Percentiles rank a stretch among this genome's conserved stretches.
Conservation (phyloP, 1,140 invertebrate species). For the Drosophila gunungcola region DNA sequence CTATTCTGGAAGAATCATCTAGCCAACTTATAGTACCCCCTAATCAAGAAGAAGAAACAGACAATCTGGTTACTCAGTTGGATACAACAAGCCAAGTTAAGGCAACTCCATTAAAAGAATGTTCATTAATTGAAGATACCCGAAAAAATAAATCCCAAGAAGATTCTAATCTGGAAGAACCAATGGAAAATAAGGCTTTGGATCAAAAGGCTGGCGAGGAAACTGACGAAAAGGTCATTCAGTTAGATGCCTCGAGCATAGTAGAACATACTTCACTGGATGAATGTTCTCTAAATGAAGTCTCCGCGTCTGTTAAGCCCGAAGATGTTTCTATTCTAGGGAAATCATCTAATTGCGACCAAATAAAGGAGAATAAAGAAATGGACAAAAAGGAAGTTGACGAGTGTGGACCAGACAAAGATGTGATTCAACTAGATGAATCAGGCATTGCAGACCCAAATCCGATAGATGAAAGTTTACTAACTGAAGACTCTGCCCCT, state of each 20-base stretch:
- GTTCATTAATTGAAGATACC: background rate
- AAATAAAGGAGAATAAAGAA: too few species aligned
- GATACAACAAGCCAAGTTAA: background rate
- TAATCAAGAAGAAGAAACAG: background rate
- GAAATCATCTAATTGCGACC: background rate
- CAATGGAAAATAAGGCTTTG: background rate
- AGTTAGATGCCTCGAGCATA: conserved; percentile 11
- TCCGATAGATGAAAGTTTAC: too few species aligned
- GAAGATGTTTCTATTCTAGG: background rate
- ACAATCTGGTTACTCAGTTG: background rate
- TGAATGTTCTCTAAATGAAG: background rate
- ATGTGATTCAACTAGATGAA: conserved; percentile 13
- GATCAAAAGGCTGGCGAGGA: background rate
- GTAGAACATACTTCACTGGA: background rate
- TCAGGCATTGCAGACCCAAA: background rate
- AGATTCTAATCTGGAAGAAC: background rate
- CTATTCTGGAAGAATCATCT: background rate
- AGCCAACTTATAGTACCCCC: background rate
- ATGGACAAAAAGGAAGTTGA: too few species aligned
- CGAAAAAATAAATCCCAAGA: background rate
- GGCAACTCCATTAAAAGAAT: background rate
- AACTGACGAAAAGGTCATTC: conserved; percentile 1
- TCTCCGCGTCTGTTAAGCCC: too few species aligned
- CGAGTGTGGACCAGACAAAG: too few species aligned
- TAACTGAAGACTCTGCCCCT: too few species aligned